These are phyloP conservation scores for Tridacna crocea DNA, from an alignment of 2,888 invertebrate species.

Conservation along the genomic window DNA sequence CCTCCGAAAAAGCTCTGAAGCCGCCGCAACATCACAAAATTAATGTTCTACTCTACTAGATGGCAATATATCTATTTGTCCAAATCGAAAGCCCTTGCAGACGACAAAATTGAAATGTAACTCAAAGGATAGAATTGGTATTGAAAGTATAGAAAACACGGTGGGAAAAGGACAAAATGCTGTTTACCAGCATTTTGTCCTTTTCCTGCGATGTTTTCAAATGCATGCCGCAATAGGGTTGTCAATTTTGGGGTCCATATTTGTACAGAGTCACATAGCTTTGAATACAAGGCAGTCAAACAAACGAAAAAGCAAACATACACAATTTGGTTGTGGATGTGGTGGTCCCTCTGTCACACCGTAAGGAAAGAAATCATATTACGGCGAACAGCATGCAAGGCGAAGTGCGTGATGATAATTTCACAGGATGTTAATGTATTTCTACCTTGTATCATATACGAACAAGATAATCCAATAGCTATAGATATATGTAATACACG, in stretches of 20 bases:
- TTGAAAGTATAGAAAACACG: neutral
- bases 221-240: neutral
- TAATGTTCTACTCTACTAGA: too few relatives aligned
- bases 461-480: constrained; percentile 1
- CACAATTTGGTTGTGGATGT: too few relatives aligned
- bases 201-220: neutral
- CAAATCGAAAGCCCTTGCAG: too few relatives aligned
- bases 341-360: neutral
- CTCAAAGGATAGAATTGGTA: neutral
- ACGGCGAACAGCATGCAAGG: constrained; percentile 19
- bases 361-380: neutral
- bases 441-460: constrained; percentile 6
- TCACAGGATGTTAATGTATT: constrained; percentile 13
- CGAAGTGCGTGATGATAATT: constrained; percentile 20
- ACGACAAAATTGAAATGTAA: neutral
- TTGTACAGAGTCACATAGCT: too few relatives aligned
- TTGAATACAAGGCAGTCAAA: too few relatives aligned
- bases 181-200: neutral
- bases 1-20: too few relatives aligned
- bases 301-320: too few relatives aligned
- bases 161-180: neutral
- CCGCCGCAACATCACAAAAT: too few relatives aligned
- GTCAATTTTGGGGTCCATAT: neutral
- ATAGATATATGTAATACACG: neutral
- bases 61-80: too few relatives aligned